A percentile compares a stretch with the other conserved stretches of the same genome.
Conservation (phyloP, 2,888 invertebrate species). For the Stenodema calcarata region DNA sequence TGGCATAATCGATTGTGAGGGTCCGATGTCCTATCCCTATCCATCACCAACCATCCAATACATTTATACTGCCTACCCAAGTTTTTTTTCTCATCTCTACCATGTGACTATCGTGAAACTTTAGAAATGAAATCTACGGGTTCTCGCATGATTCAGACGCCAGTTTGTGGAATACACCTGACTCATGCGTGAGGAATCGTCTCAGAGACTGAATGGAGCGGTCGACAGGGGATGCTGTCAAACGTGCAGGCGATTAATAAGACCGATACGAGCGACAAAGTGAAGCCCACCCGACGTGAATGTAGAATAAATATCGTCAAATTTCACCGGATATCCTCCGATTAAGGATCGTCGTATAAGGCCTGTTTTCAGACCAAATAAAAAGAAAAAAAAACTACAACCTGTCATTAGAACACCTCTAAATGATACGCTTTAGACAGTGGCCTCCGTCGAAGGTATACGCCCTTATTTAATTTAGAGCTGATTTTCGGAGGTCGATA, state of each 20-base stretch:
- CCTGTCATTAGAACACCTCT: neutral
- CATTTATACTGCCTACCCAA: too few species aligned
- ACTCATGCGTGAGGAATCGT: neutral
- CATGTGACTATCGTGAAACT: neutral
- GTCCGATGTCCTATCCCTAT: too few species aligned
- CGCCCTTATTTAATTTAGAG: constrained; percentile 12
- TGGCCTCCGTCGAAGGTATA: neutral
- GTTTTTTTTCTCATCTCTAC: neutral
- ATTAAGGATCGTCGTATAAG: too few species aligned
- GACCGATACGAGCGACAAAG: neutral
- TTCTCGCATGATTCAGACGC: neutral
- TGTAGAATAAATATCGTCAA: too few species aligned
- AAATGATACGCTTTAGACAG: neutral
- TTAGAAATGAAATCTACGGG: neutral
- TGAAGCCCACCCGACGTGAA: neutral
- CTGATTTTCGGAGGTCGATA: neutral
- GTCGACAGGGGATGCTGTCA: neutral
- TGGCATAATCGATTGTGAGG: too few species aligned
- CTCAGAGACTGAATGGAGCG: neutral
- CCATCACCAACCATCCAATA: too few species aligned
- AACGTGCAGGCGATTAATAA: neutral
- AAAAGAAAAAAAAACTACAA: neutral
- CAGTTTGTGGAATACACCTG: neutral
- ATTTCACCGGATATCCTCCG: too few species aligned
- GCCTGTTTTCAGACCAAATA: too few species aligned